Percentiles rank a stretch among this genome's conserved stretches.
Conservation (phyloP, 2,888 invertebrate genomes). For the Lasioglossum vierecki region DNA sequence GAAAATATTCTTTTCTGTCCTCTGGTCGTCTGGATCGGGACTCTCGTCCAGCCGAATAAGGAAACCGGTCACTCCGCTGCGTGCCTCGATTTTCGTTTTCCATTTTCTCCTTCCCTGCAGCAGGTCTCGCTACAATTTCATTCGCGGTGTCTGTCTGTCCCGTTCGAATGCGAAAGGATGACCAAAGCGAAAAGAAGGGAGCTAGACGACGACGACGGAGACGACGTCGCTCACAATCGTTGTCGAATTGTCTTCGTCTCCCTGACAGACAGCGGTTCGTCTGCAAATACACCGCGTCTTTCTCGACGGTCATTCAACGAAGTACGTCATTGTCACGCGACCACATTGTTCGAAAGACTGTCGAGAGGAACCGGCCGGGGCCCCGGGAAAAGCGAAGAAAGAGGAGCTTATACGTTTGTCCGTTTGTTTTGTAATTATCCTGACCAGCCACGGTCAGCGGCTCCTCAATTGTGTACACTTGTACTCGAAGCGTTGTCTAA, state of each 20-base stretch:
- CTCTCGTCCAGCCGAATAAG: constrained; percentile 52
- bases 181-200: constrained; percentile 36
- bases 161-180: constrained; percentile 12
- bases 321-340: constrained; percentile 71
- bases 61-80: constrained; percentile 44
- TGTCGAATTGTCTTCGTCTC: constrained; percentile 54
- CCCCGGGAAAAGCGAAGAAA: constrained; percentile 43
- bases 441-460: constrained; percentile 10
- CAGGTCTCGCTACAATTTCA: constrained; percentile 25
- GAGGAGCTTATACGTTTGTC: constrained; percentile 59
- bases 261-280: constrained; percentile 44
- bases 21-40: constrained; percentile 38
- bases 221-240: constrained; percentile 37
- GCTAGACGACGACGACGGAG: background rate
- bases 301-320: constrained; percentile 67
- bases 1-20: background rate
- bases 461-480: constrained; percentile 35
- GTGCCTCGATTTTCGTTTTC: constrained; percentile 39
- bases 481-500: constrained; percentile 31
- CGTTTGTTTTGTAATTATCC: constrained; percentile 65
- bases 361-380: constrained; percentile 17
- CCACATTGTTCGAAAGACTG: constrained; percentile 63
- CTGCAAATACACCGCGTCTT: constrained; percentile 61
- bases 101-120: constrained; percentile 20
- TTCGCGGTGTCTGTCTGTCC: constrained; percentile 21